Percentiles rank a stretch among this genome's conserved stretches.
Evolutionary conservation across 1,140 invertebrate species (phyloP).

Genomic region (Lucilia cuprina): DNA sequence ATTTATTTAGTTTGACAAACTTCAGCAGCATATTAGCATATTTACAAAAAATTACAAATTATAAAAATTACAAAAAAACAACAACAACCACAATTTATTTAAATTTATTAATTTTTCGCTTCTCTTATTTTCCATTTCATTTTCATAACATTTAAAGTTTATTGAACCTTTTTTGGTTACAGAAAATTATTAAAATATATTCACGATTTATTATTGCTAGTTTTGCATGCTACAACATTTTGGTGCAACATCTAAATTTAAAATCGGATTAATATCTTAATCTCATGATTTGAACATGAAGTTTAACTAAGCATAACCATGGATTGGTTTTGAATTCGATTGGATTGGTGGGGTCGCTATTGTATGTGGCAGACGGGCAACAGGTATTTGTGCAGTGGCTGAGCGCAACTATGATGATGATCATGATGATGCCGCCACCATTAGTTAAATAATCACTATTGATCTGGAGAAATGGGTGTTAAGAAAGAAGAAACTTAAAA

Average conservation of each 20-base stretch:
- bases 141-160: neutral
- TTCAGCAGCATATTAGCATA: no score
- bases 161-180: neutral
- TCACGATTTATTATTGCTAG: neutral
- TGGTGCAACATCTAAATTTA: neutral
- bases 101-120: no score
- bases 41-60: no score
- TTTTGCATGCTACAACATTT: neutral
- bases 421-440: neutral
- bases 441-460: slow-evolving; percentile 11
- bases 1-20: no score
- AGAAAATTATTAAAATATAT: neutral
- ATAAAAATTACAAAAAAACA: no score
- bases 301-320: slow-evolving; percentile 17
- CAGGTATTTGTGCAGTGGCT: neutral
- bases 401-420: neutral
- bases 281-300: slow-evolving; percentile 7
- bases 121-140: no score
- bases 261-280: slow-evolving; percentile 14
- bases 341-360: no score
- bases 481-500: neutral
- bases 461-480: neutral
- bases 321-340: neutral
- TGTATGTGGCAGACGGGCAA: neutral
- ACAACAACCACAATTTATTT: no score